Conservation (phyloP, 1,140 invertebrate species). For the Drosophila leontia region DNA sequence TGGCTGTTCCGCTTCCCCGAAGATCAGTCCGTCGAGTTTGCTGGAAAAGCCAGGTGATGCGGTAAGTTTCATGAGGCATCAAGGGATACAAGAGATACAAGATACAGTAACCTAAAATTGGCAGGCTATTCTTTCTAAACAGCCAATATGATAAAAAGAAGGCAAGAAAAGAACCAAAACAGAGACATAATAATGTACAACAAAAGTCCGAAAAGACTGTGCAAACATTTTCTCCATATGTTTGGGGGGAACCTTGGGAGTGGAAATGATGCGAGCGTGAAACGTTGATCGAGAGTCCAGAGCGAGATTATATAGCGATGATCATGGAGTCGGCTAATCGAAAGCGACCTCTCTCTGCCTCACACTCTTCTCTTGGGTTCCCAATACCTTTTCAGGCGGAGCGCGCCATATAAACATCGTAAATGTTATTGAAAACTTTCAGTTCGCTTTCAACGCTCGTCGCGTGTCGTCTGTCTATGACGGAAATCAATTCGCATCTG, state of each 20-base stretch:
- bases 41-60: conserved; percentile 66
- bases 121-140: no score
- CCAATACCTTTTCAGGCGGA: conserved; percentile 17
- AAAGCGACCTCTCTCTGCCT: conserved; percentile 14
- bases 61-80: conserved; percentile 54
- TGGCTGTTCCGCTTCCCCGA: conserved; percentile 23
- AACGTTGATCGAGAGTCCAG: conserved; percentile 25
- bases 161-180: neutral
- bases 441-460: conserved; percentile 73
- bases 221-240: conserved; percentile 42
- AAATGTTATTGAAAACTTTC: conserved; percentile 77
- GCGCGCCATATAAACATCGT: conserved; percentile 68
- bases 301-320: conserved; percentile 13
- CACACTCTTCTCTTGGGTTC: conserved; percentile 12
- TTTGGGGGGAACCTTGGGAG: conserved; percentile 11
- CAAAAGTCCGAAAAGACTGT: conserved; percentile 21
- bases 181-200: conserved; percentile 11
- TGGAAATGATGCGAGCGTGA: conserved; percentile 35
- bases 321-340: conserved; percentile 13
- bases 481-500: conserved; percentile 9
- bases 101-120: no score
- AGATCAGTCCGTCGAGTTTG: conserved; percentile 48
- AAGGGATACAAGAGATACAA: neutral
- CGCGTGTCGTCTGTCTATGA: conserved; percentile 55
- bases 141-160: neutral